Evolutionary conservation across 1,140 invertebrate species (phyloP), one percentile per base, ranked within the genome.

Genomic region (Platyscapa corneri): DNA sequence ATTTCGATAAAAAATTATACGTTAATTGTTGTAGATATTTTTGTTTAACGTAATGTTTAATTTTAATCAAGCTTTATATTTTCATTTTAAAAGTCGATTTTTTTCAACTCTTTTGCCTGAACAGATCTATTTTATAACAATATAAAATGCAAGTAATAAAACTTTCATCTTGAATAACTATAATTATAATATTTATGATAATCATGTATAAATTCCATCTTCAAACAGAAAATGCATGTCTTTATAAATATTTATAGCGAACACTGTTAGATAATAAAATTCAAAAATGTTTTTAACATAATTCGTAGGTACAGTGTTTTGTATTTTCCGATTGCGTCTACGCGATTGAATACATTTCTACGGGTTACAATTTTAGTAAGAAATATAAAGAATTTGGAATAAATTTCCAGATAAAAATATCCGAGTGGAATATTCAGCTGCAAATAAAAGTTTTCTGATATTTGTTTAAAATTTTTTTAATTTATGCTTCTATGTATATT

Each of bases 141-240:
- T 12, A 46, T 46, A 46, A 46, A 46, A 46, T 7, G 42, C 42
- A n/a, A n/a, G n/a, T n/a, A n/a, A n/a, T 46, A 46, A 46, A 46
- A 46, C 42, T 46, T 46, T 7, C 5, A 46, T 46, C 5, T 46
- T 46, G 12, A 46, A n/a, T n/a, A 7, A n/a, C 46, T 32, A 65
- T 6, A 10, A 14, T n/a, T 32, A 53, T 67, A 65, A 23, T 46
- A 32, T 39, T n/a, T 56, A 20, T 23, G 80, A 78, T 82, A 82
- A 82, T 81, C 74, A 86, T 82, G 60, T 82, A 67, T 67, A 83
- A 83, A 75, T 86, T 82, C 89, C 86, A 86, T 82, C 84, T 87
- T 89, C 53, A 46, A 76, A 87, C 27, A 5, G 49, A 60, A 27
- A 1, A 27, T 60, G 56, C 10, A 60, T 5, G 27, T 20, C 23